Conservation (phyloP, 1,140 invertebrate genomes). For the Drosophila ananassae region DNA sequence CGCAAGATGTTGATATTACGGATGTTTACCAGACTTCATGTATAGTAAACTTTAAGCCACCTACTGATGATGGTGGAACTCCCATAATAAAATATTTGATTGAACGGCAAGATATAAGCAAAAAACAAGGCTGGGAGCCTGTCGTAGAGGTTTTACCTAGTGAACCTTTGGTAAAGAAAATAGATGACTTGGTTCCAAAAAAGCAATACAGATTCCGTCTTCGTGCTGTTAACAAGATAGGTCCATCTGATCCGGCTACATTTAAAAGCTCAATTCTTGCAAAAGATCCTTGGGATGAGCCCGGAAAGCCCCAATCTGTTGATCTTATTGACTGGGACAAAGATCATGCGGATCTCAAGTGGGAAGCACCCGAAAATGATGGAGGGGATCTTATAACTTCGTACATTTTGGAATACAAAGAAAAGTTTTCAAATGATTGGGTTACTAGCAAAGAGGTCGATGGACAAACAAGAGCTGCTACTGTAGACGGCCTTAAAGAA, state of each 20-base stretch:
- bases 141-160: slow-evolving; percentile 89
- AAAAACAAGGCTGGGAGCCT: slow-evolving; percentile 94
- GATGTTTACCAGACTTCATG: slow-evolving; percentile 97
- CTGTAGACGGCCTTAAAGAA: slow-evolving; percentile 96
- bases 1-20: slow-evolving; percentile 94
- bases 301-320: slow-evolving; percentile 94
- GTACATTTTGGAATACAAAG: slow-evolving; percentile 97
- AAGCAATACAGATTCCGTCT: slow-evolving; percentile 98
- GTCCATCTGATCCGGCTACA: slow-evolving; percentile 93
- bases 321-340: slow-evolving; percentile 98
- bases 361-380: slow-evolving; percentile 94
- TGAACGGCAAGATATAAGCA: slow-evolving; percentile 95
- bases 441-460: slow-evolving; percentile 91
- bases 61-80: slow-evolving; percentile 96
- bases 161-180: slow-evolving; percentile 91
- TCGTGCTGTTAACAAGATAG: slow-evolving; percentile 95
- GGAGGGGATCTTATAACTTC: slow-evolving; percentile 97
- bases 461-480: slow-evolving; percentile 90
- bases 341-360: slow-evolving; percentile 96
- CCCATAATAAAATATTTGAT: slow-evolving; percentile 96
- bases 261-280: slow-evolving; percentile 94
- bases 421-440: slow-evolving; percentile 96
- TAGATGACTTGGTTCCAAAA: slow-evolving; percentile 93
- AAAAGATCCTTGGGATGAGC: slow-evolving; percentile 99
- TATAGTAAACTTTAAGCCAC: slow-evolving; percentile 95